Conservation (phyloP, 2,113 vertebrate genomes). For the Nannobrachium achirus region DNA sequence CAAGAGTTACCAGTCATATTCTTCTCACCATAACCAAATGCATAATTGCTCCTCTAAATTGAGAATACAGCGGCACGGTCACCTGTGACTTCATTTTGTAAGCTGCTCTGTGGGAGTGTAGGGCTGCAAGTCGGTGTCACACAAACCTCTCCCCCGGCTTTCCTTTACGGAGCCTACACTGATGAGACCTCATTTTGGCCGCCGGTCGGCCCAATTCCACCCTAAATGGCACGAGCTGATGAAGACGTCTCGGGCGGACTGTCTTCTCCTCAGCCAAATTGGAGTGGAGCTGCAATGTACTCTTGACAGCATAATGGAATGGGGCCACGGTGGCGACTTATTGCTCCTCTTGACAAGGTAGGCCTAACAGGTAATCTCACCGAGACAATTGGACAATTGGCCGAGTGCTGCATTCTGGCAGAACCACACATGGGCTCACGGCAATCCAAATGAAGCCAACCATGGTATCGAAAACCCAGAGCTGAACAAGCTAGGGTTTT, state of each 20-base stretch:
- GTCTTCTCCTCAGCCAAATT: constrained; percentile 51
- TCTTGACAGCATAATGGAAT: constrained; percentile 37
- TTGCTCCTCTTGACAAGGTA: constrained; percentile 60
- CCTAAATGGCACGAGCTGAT: constrained; percentile 47
- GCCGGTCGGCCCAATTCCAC: constrained; percentile 33
- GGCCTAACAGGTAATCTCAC: constrained; percentile 68
- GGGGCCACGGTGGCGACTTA: constrained; percentile 48
- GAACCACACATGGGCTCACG: not conserved
- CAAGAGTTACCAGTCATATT: no score
- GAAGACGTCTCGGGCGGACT: constrained; percentile 59
- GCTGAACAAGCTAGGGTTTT: not conserved
- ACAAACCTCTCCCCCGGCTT: constrained; percentile 8
- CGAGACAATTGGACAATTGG: constrained; percentile 47
- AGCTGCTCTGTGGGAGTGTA: constrained; percentile 17
- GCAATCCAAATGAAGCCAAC: constrained; percentile 44
- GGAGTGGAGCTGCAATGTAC: constrained; percentile 50
- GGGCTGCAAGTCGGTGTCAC: constrained; percentile 29
- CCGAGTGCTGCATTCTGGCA: constrained; percentile 17
- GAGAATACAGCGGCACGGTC: no score
- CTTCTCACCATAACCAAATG: no score
- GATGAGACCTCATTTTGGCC: constrained; percentile 34
- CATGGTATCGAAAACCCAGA: constrained; percentile 17
- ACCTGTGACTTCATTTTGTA: not conserved
- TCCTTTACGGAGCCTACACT: constrained; percentile 12
- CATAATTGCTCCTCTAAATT: no score